Evolutionary conservation across 2,888 invertebrate genomes (phyloP), one percentile per base, ranked within the genome.

Genomic region (Eilema sororculum): DNA sequence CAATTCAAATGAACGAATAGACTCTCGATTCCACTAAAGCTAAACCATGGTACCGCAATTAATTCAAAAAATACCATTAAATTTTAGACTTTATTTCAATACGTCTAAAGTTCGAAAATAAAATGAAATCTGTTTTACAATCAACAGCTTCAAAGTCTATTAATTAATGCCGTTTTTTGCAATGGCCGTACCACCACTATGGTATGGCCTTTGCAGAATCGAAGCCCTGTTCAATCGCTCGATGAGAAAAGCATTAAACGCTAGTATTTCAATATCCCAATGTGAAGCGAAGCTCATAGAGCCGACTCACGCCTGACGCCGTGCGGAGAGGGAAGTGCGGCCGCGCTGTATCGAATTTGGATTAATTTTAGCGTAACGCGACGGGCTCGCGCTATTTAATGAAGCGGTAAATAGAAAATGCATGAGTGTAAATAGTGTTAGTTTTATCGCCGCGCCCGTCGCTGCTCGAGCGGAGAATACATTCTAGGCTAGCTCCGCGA

Each of bases 351-450:
- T n/a, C 52, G 28, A 65, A 56, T 22, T 56, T 30, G n/a, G 13
- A 56, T 56, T 28, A n/a, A 22, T 28, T 61, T 16, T 57, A 33
- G n/a, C 57, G 57, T 57, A 24, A 10, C 9, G 67, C 8, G 60
- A 24, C 62, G 41, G 67, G 58, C 62, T 57, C 3, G 16, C 65
- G 52, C n/a, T 65, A 22, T 52, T 33, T 28, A 58, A 61, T 58
- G 57, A 57, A 69, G 73, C 72, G 46, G 65, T 72, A 71, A 74
- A 76, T 77, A 65, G 33, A 41, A 59, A 41, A 78, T 69, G 74
- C 76, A 74, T 66, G 75, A 77, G 66, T 86, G 86, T 86, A 86
- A 79, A 86, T 85, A 86, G 82, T 75, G 75, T 76, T 76, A 82
- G 71, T 73, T 71, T 75, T 81, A 79, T 72, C 72, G 74, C 13